phyloP scores from a whole-genome alignment of 1,140 invertebrate species.

The Chironomus striatipennis region DNA sequence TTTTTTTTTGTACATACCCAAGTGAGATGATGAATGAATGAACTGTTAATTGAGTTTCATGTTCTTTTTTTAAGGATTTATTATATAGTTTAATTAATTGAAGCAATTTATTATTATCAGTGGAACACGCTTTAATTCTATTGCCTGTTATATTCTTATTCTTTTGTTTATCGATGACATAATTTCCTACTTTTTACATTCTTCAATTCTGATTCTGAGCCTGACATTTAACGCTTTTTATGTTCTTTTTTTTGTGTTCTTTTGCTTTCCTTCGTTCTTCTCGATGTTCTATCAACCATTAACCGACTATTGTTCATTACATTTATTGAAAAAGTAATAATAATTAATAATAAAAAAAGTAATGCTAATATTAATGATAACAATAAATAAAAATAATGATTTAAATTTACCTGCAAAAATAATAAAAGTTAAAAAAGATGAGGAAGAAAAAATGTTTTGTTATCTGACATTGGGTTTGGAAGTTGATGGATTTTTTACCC shows the following conservation, averaged over 20 bases:
- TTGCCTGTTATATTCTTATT: neutral
- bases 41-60: neutral
- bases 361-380: neutral
- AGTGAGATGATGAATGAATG: neutral
- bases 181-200: neutral
- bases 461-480: no score
- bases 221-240: neutral
- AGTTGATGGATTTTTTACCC: no score
- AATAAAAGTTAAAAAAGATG: no score
- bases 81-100: neutral
- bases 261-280: neutral
- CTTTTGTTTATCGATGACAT: neutral
- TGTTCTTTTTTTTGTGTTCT: neutral
- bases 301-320: neutral
- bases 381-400: no score
- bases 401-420: no score
- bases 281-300: neutral
- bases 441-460: no score
- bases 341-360: neutral
- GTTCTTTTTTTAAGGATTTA: neutral
- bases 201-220: neutral
- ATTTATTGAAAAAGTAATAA: slow-evolving; percentile 2
- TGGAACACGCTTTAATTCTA: neutral
- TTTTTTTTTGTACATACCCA: no score
- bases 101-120: slow-evolving; percentile 2